phyloP scores from a whole-genome alignment of 2,113 vertebrate genomes.

The Talpa occidentalis region DNA sequence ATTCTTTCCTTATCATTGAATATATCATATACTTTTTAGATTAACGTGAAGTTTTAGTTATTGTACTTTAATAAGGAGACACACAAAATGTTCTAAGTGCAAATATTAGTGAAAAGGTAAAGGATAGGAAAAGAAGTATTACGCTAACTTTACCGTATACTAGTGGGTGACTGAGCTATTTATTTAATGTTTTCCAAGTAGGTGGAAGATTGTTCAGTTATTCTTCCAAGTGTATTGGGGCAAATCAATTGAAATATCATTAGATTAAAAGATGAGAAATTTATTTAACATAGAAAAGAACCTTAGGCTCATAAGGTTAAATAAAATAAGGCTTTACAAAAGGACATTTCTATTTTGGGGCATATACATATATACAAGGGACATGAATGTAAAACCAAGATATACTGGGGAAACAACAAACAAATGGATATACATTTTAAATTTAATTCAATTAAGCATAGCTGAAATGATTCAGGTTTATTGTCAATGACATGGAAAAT shows the following conservation, averaged over 20 bases:
- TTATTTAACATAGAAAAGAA: conserved; percentile 2
- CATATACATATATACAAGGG: neutral
- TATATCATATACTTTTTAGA: conserved; percentile 1
- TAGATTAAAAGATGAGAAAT: neutral
- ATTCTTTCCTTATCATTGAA: neutral
- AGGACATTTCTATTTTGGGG: neutral
- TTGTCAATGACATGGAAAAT: neutral
- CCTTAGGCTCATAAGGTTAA: neutral
- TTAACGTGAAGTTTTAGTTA: conserved; percentile 8
- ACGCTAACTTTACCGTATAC: neutral
- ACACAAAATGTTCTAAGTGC: conserved; percentile 12
- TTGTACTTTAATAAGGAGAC: conserved; percentile 24
- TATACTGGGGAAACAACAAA: conserved; percentile 6
- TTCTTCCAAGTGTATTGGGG: neutral
- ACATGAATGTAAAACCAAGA: neutral
- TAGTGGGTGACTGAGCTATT: neutral
- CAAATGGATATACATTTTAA: conserved; percentile 6
- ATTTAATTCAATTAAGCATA: neutral
- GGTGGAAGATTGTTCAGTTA: neutral
- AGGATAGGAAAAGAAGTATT: neutral
- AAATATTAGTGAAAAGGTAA: conserved; percentile 24
- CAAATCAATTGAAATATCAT: conserved; percentile 29
- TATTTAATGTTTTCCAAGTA: conserved; percentile 1
- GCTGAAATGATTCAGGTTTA: neutral
- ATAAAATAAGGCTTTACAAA: neutral